Evolutionary conservation across 2,888 invertebrate species (phyloP).

Genomic region (Tiliacea citrago): DNA sequence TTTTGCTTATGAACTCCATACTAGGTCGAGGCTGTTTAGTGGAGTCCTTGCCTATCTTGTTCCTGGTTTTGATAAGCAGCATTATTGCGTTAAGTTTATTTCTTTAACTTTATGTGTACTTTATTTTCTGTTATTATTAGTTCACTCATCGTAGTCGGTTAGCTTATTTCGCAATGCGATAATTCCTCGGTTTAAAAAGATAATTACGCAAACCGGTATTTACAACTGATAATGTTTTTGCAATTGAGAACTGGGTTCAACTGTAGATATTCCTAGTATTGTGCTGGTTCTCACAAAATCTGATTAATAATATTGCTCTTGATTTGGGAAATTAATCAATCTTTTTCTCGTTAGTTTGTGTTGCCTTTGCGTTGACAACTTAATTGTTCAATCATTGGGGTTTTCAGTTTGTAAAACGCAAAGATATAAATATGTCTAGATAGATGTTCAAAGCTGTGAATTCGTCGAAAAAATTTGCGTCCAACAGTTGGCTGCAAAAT

Average conservation of each 20-base stretch:
- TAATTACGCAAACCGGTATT: conserved; percentile 22
- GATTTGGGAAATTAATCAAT: not conserved
- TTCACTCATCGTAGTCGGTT: not conserved
- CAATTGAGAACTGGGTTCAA: conserved; percentile 15
- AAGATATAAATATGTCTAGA: too few species aligned
- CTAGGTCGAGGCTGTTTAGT: too few species aligned
- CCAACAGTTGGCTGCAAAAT: too few species aligned
- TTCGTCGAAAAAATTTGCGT: too few species aligned
- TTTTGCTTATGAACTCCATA: too few species aligned
- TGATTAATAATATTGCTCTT: conserved; percentile 6
- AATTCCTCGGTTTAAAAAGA: conserved; percentile 15
- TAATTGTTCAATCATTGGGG: not conserved
- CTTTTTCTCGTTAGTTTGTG: too few species aligned
- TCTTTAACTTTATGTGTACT: not conserved
- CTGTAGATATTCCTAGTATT: not conserved
- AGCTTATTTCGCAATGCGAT: conserved; percentile 13
- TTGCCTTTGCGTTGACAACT: not conserved
- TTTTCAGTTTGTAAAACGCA: too few species aligned
- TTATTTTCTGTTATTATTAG: not conserved
- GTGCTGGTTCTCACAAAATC: conserved; percentile 2
- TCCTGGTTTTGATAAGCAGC: not conserved
- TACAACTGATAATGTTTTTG: conserved; percentile 25
- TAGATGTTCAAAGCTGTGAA: too few species aligned
- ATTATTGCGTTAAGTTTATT: not conserved
- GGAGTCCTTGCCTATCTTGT: not conserved